These are phyloP conservation scores for Lomographa bimaculata DNA, from an alignment of 2,888 invertebrate species.

Conservation along the genomic window DNA sequence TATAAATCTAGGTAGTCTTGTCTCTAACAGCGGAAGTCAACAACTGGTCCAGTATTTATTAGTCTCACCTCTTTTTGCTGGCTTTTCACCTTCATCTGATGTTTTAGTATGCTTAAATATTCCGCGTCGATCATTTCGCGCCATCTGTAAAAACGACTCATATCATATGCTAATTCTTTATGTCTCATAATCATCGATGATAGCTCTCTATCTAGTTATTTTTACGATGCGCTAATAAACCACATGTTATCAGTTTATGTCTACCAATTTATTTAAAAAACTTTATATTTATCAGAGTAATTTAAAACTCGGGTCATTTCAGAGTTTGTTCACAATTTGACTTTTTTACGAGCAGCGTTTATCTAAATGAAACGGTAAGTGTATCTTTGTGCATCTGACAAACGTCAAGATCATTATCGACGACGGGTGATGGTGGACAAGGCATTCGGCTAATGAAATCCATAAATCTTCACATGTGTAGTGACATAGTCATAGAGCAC, in stretches of 20 bases:
- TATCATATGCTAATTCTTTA: conserved; percentile 17
- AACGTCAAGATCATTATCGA: conserved; percentile 44
- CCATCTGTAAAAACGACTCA: conserved; percentile 55
- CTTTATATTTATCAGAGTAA: conserved; percentile 11
- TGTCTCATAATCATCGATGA: conserved; percentile 9
- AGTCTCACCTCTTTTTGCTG: conserved; percentile 63
- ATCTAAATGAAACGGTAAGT: conserved; percentile 41
- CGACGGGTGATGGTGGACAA: conserved; percentile 36
- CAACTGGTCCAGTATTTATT: conserved; percentile 9
- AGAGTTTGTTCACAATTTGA: conserved; percentile 27
- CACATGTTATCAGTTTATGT: conserved; percentile 9
- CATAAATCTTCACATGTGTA: conserved; percentile 49
- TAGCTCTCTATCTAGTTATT: conserved; percentile 8
- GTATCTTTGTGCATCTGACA: conserved; percentile 36
- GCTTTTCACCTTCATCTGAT: conserved; percentile 69
- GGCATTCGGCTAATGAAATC: conserved; percentile 54
- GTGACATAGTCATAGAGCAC: conserved; percentile 21
- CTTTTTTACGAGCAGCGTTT: conserved; percentile 33
- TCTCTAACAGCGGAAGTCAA: too few species aligned
- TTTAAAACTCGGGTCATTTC: conserved; percentile 16
- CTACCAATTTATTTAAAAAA: conserved; percentile 23
- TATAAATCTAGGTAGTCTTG: too few species aligned
- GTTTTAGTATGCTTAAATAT: conserved; percentile 67
- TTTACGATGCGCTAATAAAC: conserved; percentile 19
- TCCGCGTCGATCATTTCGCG: conserved; percentile 68